Percentiles rank a stretch among this genome's conserved stretches.
Evolutionary conservation across 2,888 invertebrate species (phyloP).

Genomic region (Philereme transversata): DNA sequence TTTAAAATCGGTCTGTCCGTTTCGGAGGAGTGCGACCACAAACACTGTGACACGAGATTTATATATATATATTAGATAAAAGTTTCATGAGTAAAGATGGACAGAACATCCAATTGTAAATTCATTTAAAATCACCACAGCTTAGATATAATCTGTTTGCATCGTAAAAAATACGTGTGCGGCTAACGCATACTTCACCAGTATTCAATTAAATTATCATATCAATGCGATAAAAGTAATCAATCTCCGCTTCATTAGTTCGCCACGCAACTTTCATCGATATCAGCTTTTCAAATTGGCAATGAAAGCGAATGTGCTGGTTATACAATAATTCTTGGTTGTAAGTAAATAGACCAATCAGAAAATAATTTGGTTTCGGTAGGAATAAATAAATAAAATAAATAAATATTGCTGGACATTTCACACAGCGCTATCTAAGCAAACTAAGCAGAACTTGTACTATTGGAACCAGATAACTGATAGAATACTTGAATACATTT

Average conservation of each 20-base stretch:
- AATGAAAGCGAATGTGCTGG: constrained; percentile 5
- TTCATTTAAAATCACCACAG: neutral
- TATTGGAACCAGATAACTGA: too few species aligned
- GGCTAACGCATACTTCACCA: constrained; percentile 15
- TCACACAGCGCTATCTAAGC: too few species aligned
- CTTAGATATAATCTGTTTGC: neutral
- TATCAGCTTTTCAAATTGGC: constrained; percentile 25
- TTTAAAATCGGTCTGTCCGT: too few species aligned
- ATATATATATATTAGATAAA: too few species aligned
- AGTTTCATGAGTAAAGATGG: too few species aligned
- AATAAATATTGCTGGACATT: too few species aligned
- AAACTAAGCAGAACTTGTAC: too few species aligned
- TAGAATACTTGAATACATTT: too few species aligned
- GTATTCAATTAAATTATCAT: constrained; percentile 36
- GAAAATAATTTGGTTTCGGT: neutral
- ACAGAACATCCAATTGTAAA: too few species aligned
- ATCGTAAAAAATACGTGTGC: neutral
- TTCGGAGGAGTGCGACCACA: too few species aligned
- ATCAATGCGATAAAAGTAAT: constrained; percentile 46
- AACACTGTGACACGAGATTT: too few species aligned
- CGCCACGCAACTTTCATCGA: constrained; percentile 41
- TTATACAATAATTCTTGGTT: neutral
- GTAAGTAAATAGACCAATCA: neutral
- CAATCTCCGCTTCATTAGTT: constrained; percentile 45
- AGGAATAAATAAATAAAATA: too few species aligned